Conservation (phyloP, 2,797 vertebrate genomes). For the Ceryle rudis region DNA sequence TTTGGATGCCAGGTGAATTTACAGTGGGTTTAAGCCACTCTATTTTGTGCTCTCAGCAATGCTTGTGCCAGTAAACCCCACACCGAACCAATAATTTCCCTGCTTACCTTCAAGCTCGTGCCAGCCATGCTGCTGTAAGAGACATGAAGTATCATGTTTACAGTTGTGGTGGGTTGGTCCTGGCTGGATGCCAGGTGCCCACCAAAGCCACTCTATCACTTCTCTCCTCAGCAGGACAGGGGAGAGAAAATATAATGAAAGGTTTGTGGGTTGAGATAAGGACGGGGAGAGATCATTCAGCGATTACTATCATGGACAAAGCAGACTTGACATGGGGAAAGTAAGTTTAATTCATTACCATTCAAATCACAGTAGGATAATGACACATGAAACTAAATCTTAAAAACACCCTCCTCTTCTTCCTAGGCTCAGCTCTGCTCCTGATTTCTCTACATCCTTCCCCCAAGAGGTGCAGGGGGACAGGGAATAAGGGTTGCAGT, state of each 20-base stretch:
- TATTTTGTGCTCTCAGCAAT: background rate
- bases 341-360: too few relatives aligned
- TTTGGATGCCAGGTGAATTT: background rate
- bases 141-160: background rate
- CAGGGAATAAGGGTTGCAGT: too few relatives aligned
- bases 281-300: too few relatives aligned
- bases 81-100: background rate
- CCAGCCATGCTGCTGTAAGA: background rate
- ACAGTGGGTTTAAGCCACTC: background rate
- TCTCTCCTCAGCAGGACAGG: too few relatives aligned
- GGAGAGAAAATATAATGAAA: too few relatives aligned
- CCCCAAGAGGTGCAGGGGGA: too few relatives aligned
- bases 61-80: background rate
- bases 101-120: background rate
- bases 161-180: background rate
- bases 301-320: too few relatives aligned
- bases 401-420: background rate
- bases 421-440: background rate
- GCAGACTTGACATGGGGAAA: too few relatives aligned
- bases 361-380: background rate
- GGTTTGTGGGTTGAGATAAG: too few relatives aligned
- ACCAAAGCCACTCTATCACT: too few relatives aligned
- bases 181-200: too few relatives aligned
- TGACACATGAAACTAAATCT: background rate
- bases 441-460: background rate